Conservation (phyloP, 2,888 invertebrate species). For the Labia minor region DNA sequence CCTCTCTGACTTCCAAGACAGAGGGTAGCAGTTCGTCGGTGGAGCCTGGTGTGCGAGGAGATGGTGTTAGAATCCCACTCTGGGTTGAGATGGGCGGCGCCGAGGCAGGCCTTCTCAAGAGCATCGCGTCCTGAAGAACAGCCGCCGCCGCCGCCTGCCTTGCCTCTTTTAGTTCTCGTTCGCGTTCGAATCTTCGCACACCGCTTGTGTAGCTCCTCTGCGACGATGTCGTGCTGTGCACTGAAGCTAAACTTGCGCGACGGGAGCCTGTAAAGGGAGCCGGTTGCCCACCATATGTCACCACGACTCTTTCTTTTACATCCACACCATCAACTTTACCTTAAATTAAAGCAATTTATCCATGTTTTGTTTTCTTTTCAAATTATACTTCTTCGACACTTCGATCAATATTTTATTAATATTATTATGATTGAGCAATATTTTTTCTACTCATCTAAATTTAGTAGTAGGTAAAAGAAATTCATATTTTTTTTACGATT, state of each 20-base stretch:
- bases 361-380: too few relatives aligned
- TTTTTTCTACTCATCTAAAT: too few relatives aligned
- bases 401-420: too few relatives aligned
- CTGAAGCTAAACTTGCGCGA: slow-evolving; percentile 75
- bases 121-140: slow-evolving; percentile 47
- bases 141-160: slow-evolving; percentile 59
- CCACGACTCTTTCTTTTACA: too few relatives aligned
- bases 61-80: slow-evolving; percentile 48
- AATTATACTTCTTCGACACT: too few relatives aligned
- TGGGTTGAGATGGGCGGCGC: slow-evolving; percentile 35
- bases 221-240: slow-evolving; percentile 74
- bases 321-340: too few relatives aligned
- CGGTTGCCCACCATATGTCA: neutral
- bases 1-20: slow-evolving; percentile 48
- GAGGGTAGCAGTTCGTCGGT: slow-evolving; percentile 73
- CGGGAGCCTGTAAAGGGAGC: slow-evolving; percentile 55
- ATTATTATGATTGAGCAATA: too few relatives aligned
- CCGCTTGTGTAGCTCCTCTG: slow-evolving; percentile 61
- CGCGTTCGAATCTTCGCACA: slow-evolving; percentile 65
- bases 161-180: slow-evolving; percentile 69
- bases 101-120: slow-evolving; percentile 31
- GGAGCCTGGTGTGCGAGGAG: slow-evolving; percentile 70
- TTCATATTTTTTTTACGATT: too few relatives aligned
- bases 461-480: too few relatives aligned
- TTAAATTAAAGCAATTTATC: too few relatives aligned